Evolutionary conservation across 2,888 invertebrate species (phyloP), one percentile per base, ranked within the genome.

Genomic region (Odontocolon sp.): DNA sequence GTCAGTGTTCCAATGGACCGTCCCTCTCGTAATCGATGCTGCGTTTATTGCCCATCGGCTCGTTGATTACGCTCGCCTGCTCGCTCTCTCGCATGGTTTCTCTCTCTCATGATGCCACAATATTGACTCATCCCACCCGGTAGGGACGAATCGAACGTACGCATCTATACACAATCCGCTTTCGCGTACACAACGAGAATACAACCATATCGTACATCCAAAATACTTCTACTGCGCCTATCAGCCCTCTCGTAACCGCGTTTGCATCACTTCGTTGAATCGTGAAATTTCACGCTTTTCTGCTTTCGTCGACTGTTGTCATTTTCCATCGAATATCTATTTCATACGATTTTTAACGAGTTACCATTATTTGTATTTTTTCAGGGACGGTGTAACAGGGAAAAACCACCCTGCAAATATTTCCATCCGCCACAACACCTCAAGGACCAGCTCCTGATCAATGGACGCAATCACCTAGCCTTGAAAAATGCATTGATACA

Each of bases 331-430:
- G 5, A 8, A 14, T 5, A 42, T 8, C 9, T 11, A 14, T 31
- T 16, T 9, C 1, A 8, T 0, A 5, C 3, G 21, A 38, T 40
- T 40, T 42, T 26, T 31, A n/a, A 45, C 2, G 16, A 47, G 8
- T 45, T 40, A 11, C 31, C 5, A 3, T 47, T 61, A 28, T 80
- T 80, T 76, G 81, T 80, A 80, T 84, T 83, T 83, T 93, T 93
- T 5, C 94, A 99, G 99, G 99, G 99, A 91, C 98, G 99, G 93
- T 99, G 99, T 94, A 99, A 99, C 92, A 95, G 99, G 89, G 99
- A 99, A 93, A 99, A 99, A 92, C 99, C 99, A 83, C 99, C 99
- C 89, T 99, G 99, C 96, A 99, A 99, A 94, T 99, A 99, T 93
- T 98, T 99, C 93, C 99, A 99, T 93, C 99, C 99, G 86, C 99